Conservation (phyloP, 2,113 vertebrate species). For the Cyrtonyx montezumae region DNA sequence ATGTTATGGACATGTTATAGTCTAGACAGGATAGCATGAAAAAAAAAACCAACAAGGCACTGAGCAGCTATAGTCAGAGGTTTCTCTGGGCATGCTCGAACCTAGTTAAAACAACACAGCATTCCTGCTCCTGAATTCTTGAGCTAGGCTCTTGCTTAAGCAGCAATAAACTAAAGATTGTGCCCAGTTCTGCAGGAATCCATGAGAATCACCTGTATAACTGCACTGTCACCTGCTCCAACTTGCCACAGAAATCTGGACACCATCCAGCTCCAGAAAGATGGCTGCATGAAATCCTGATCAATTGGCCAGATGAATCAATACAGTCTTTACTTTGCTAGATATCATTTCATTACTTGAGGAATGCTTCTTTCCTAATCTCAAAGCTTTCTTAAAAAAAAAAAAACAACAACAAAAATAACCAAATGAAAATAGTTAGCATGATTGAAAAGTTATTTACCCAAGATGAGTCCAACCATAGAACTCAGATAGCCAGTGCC, state of each 20-base stretch:
- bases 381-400: neutral
- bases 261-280: neutral
- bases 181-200: neutral
- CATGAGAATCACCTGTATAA: neutral
- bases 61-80: neutral
- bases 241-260: neutral
- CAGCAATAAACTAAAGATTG: neutral
- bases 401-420: neutral
- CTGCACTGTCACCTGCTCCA: fast-evolving
- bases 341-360: neutral
- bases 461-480: slow-evolving; percentile 97
- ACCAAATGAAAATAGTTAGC: neutral
- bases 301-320: neutral
- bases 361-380: neutral
- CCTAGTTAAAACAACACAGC: neutral
- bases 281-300: neutral
- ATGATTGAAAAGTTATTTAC: slow-evolving; percentile 71
- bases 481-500: slow-evolving; percentile 98
- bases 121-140: neutral
- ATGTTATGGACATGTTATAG: neutral
- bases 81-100: neutral
- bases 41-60: neutral
- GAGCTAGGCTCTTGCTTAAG: neutral
- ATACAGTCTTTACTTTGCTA: neutral
- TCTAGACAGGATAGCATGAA: neutral